Percentiles rank a stretch among this genome's conserved stretches.
Evolutionary conservation across 2,888 invertebrate species (phyloP).

Genomic region (Pristionchus arcanus): DNA sequence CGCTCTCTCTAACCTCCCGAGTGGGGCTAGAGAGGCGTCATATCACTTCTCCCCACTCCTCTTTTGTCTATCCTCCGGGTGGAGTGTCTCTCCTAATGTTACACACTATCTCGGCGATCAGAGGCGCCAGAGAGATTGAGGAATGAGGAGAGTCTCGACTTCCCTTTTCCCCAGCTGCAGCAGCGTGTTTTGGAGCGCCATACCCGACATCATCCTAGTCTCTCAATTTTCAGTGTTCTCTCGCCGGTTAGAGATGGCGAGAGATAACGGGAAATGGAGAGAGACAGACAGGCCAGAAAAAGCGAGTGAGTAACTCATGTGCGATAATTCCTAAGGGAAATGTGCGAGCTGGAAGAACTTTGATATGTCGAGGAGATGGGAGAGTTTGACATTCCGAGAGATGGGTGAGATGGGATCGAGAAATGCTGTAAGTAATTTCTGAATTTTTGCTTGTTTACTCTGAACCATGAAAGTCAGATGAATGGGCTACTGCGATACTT

Average conservation of each 20-base stretch:
- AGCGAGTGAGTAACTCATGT: background rate
- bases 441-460: too few species aligned
- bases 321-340: background rate
- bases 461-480: too few species aligned
- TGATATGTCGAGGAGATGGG: constrained; percentile 8
- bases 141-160: background rate
- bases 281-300: background rate
- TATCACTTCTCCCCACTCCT: background rate
- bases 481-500: too few species aligned
- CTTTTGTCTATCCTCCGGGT: background rate
- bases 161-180: too few species aligned
- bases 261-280: background rate
- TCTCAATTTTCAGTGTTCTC: background rate
- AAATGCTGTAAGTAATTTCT: too few species aligned
- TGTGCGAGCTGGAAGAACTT: constrained; percentile 17
- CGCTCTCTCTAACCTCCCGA: background rate
- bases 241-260: background rate
- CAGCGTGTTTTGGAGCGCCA: background rate
- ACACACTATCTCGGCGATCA: background rate
- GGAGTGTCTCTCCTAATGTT: background rate
- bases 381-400: constrained; percentile 2
- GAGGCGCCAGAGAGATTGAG: background rate
- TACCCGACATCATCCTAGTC: background rate
- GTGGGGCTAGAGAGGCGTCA: constrained; percentile 19
- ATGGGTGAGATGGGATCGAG: background rate